Percentiles rank a stretch among this genome's conserved stretches.
Evolutionary conservation across 2,888 invertebrate genomes (phyloP).

Genomic region (Pteria penguin): DNA sequence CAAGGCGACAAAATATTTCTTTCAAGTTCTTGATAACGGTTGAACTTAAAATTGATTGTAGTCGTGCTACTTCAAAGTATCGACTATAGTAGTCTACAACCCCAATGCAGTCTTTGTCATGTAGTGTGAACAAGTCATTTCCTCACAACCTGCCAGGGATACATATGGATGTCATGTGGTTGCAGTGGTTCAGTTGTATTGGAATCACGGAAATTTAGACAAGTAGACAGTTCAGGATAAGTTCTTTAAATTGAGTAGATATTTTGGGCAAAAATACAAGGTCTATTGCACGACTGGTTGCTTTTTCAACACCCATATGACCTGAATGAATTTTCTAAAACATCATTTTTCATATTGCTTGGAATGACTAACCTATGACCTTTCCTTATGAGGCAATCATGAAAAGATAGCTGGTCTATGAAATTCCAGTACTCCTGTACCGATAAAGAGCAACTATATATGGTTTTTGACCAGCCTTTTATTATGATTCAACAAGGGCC

Average conservation of each 20-base stretch:
- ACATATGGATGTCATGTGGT: constrained; percentile 33
- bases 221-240: constrained; percentile 38
- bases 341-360: constrained; percentile 38
- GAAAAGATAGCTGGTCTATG: constrained; percentile 34
- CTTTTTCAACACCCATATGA: constrained; percentile 49
- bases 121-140: constrained; percentile 47
- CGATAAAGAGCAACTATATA: neutral
- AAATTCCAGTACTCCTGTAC: constrained; percentile 41
- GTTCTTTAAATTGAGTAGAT: constrained; percentile 36
- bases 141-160: constrained; percentile 47
- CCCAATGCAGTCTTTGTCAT: constrained; percentile 34
- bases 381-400: constrained; percentile 41
- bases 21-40: constrained; percentile 43
- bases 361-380: constrained; percentile 41
- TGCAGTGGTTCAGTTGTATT: constrained; percentile 50
- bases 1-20: constrained; percentile 30
- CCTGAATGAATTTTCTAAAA: constrained; percentile 42
- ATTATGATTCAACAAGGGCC: constrained; percentile 24
- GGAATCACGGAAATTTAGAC: constrained; percentile 32
- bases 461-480: constrained; percentile 3
- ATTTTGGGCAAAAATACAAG: constrained; percentile 52
- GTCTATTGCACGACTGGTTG: constrained; percentile 34
- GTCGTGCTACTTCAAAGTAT: constrained; percentile 37
- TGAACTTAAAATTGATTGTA: neutral
- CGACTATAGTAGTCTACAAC: constrained; percentile 41